phyloP scores from a whole-genome alignment of 2,797 vertebrate species.

The Alca torda region DNA sequence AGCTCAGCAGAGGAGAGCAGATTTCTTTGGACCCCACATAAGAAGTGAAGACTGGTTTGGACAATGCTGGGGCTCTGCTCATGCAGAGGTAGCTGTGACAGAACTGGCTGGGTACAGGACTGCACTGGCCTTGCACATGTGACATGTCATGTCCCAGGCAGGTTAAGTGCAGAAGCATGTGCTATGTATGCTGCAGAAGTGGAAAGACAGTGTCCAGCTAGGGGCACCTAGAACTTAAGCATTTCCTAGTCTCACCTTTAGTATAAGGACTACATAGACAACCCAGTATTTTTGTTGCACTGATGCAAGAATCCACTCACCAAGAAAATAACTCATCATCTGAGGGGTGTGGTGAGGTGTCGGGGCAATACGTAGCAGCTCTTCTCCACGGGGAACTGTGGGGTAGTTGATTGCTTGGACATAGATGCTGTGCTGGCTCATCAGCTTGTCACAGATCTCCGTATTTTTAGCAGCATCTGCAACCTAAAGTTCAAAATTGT shows the following conservation, averaged over 20 bases:
- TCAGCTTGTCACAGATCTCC: conserved; percentile 89
- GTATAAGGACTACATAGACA: background rate
- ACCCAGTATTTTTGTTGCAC: background rate
- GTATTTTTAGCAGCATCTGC: conserved; percentile 94
- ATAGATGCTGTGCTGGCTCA: conserved; percentile 93
- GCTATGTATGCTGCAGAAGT: background rate
- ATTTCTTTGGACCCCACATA: background rate
- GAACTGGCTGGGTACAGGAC: background rate
- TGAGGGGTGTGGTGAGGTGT: conserved; percentile 95
- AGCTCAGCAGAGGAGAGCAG: background rate
- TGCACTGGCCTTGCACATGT: background rate
- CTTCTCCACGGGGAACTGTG: conserved; percentile 91
- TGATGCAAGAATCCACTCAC: conserved; percentile 74
- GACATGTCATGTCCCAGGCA: background rate
- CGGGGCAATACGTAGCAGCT: conserved; percentile 93
- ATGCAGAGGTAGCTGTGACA: background rate
- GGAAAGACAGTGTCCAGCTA: background rate
- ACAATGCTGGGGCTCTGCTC: background rate
- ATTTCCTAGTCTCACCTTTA: background rate
- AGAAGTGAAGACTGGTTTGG: background rate
- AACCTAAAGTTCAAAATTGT: conserved; percentile 76
- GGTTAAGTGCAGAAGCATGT: background rate
- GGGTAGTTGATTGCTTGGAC: conserved; percentile 98
- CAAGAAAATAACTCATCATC: conserved; percentile 96
- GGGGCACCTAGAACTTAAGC: background rate